A percentile compares a stretch with the other conserved stretches of the same genome.
Evolutionary conservation across 1,140 invertebrate species (phyloP).

Genomic region (Orius insidiosus): DNA sequence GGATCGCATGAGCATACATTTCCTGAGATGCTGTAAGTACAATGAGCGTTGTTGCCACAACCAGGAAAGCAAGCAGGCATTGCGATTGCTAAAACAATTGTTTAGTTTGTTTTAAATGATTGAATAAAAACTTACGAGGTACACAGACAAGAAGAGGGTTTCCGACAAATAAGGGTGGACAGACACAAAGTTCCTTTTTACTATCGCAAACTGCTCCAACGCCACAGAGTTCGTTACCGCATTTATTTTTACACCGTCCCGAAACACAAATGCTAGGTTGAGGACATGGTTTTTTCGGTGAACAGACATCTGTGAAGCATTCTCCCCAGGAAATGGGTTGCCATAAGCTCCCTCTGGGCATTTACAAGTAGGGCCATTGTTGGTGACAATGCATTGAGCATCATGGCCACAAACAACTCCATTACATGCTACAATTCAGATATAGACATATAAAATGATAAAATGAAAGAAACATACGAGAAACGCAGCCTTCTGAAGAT

Average conservation of each 20-base stretch:
- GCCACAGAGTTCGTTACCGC: slow-evolving; percentile 65
- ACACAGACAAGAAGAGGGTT: slow-evolving; percentile 77
- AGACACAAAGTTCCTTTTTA: slow-evolving; percentile 63
- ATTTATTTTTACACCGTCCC: slow-evolving; percentile 67
- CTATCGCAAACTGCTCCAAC: slow-evolving; percentile 65
- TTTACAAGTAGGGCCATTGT: slow-evolving; percentile 68
- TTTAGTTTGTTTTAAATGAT: background rate
- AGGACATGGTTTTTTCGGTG: slow-evolving; percentile 51
- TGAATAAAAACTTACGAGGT: slow-evolving; percentile 62
- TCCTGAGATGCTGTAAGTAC: slow-evolving; percentile 49
- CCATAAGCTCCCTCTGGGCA: slow-evolving; percentile 69
- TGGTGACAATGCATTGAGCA: slow-evolving; percentile 73
- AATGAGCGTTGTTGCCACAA: slow-evolving; percentile 71
- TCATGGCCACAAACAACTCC: slow-evolving; percentile 60
- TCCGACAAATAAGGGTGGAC: slow-evolving; percentile 70
- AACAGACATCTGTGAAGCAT: slow-evolving; percentile 65
- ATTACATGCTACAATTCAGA: slow-evolving; percentile 57
- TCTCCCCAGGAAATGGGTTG: slow-evolving; percentile 79
- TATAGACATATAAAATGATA: slow-evolving; percentile 18
- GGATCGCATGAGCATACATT: slow-evolving; percentile 70
- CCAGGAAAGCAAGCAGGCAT: slow-evolving; percentile 59
- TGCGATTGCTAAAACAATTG: slow-evolving; percentile 42
- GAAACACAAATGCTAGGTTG: slow-evolving; percentile 63
- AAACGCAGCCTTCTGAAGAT: slow-evolving; percentile 60
- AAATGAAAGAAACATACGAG: slow-evolving; percentile 34